Percentiles rank a stretch among this genome's conserved stretches.
phyloP scores from a whole-genome alignment of 2,113 vertebrate genomes.

The Zingel zingel region DNA sequence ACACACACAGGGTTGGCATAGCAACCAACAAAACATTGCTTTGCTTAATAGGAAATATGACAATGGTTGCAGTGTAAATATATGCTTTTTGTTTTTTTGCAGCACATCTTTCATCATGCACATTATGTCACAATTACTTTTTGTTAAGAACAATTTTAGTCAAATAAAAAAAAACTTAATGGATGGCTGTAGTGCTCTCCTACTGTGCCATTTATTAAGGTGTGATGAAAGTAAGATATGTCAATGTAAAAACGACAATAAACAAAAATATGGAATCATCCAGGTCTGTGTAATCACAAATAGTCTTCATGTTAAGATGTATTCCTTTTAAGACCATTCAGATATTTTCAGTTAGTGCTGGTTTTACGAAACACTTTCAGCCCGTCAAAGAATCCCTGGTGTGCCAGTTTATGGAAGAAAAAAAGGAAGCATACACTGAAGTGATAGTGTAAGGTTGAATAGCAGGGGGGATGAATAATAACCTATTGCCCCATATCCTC shows the following conservation, averaged over 20 bases:
- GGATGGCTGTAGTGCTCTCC: no score
- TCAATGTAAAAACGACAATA: not conserved
- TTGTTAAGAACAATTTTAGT: not conserved
- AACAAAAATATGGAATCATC: not conserved
- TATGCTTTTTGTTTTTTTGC: not conserved
- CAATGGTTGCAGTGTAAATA: not conserved
- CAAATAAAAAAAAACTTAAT: not conserved
- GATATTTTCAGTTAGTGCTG: not conserved
- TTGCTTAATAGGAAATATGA: conserved; percentile 3
- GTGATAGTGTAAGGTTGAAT: not conserved
- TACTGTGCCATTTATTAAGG: no score
- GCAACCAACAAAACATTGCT: not conserved
- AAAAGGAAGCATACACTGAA: not conserved
- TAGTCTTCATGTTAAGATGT: not conserved
- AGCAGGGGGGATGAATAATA: conserved; percentile 15
- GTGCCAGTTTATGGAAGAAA: not conserved
- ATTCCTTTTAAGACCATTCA: not conserved
- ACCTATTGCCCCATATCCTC: conserved; percentile 18
- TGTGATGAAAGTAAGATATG: not conserved
- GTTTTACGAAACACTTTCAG: not conserved
- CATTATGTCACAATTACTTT: not conserved
- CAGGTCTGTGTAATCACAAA: not conserved
- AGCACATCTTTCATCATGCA: conserved; percentile 14
- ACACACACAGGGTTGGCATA: not conserved
- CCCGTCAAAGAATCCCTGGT: not conserved